phyloP scores from a whole-genome alignment of 2,113 vertebrate genomes.

The Seriola dumerili region DNA sequence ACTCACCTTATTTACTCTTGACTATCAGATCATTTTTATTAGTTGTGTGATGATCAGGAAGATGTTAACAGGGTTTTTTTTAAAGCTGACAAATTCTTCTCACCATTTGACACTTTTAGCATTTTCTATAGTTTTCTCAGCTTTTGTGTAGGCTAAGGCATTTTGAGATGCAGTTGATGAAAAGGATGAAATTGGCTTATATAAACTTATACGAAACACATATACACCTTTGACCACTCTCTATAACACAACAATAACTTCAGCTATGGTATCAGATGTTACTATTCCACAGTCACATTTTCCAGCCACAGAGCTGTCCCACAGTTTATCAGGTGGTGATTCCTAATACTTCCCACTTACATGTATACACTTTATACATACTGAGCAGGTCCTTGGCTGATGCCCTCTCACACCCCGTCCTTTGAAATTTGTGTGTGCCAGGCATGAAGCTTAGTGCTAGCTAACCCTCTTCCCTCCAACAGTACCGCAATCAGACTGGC shows the following conservation, averaged over 20 bases:
- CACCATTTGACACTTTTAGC: neutral
- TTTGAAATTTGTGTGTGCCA: conserved; percentile 76
- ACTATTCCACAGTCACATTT: neutral
- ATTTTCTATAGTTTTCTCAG: neutral
- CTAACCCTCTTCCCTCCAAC: conserved; percentile 94
- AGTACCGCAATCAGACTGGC: conserved; percentile 98
- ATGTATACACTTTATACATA: neutral
- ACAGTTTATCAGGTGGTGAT: neutral
- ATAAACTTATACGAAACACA: neutral
- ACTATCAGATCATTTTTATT: neutral
- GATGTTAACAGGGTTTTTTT: neutral
- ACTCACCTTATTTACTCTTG: neutral
- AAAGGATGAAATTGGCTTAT: neutral
- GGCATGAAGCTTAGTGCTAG: conserved; percentile 85
- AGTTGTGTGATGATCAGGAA: conserved; percentile 5
- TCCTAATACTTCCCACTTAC: conserved; percentile 7
- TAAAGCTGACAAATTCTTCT: neutral
- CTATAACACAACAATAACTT: neutral
- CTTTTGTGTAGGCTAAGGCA: neutral
- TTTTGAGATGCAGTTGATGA: neutral
- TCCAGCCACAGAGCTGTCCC: neutral
- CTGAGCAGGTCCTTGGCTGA: conserved; percentile 10
- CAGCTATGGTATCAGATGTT: neutral
- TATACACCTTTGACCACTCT: neutral
- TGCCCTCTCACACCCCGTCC: conserved; percentile 16